Percentiles rank a stretch among this genome's conserved stretches.
Evolutionary conservation across 2,797 vertebrate genomes (phyloP).

Genomic region (Pygocentrus nattereri): DNA sequence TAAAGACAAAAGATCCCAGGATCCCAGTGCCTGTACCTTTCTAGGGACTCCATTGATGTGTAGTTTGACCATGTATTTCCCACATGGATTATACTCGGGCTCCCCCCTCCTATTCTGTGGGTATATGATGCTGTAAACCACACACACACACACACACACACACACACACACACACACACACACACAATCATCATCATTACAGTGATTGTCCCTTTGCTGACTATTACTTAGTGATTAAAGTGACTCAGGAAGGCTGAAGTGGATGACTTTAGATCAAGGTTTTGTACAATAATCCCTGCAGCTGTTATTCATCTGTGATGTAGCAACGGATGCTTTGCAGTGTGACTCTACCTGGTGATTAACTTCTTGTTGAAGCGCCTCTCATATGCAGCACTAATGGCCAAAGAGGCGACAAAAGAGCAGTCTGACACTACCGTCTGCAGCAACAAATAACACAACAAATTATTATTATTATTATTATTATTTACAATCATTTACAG

Average conservation of each 20-base stretch:
- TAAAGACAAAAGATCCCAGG: neutral
- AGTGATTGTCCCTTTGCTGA: neutral
- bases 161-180: constrained; percentile 33
- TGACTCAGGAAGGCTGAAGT: neutral
- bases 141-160: constrained; percentile 36
- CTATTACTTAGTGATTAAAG: constrained; percentile 5
- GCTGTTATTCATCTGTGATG: neutral
- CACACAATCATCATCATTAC: constrained; percentile 10
- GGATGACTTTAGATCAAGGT: neutral
- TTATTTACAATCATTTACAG: neutral
- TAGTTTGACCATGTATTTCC: constrained; percentile 99
- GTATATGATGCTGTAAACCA: constrained; percentile 90
- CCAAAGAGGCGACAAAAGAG: constrained; percentile 96
- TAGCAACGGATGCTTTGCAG: neutral
- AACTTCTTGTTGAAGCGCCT: constrained; percentile 96
- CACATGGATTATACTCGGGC: constrained; percentile 98
- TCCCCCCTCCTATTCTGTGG: constrained; percentile 96
- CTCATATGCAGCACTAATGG: constrained; percentile 97
- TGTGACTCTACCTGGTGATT: constrained; percentile 89
- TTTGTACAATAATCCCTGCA: neutral
- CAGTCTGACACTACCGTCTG: constrained; percentile 99
- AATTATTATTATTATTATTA: neutral
- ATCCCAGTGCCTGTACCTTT: constrained; percentile 86
- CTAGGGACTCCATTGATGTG: constrained; percentile 98
- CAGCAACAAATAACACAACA: constrained; percentile 30